A percentile compares a stretch with the other conserved stretches of the same genome.
Evolutionary conservation across 2,113 vertebrate genomes (phyloP).

Genomic region (Ctenomys sociabilis): DNA sequence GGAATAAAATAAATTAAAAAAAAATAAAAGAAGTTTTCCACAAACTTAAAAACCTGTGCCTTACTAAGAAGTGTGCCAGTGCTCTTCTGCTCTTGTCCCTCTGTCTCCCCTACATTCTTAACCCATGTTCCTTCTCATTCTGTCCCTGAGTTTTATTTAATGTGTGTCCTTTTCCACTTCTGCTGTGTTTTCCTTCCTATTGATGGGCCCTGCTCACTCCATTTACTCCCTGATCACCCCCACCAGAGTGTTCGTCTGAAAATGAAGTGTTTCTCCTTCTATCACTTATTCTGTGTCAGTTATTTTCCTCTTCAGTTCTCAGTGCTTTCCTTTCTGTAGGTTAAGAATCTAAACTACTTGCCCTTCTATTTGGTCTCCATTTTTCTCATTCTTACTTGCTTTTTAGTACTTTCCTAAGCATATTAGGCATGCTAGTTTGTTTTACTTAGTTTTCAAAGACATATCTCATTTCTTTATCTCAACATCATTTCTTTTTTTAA

Average conservation of each 20-base stretch:
- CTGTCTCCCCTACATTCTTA: neutral
- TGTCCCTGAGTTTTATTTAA: neutral
- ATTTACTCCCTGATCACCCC: neutral
- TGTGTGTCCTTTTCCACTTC: neutral
- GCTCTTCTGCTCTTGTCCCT: neutral
- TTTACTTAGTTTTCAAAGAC: neutral
- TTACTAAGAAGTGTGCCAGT: neutral
- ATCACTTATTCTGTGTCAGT: neutral
- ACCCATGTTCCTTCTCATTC: neutral
- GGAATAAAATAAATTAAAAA: too few relatives aligned
- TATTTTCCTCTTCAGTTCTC: neutral
- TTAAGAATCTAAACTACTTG: neutral
- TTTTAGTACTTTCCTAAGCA: neutral
- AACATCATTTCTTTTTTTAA: neutral
- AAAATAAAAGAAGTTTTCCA: neutral
- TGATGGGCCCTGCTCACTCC: neutral
- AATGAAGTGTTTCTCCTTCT: neutral
- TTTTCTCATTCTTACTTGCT: slow-evolving; percentile 9
- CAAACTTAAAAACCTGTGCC: neutral
- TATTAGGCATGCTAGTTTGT: neutral
- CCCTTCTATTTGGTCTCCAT: neutral
- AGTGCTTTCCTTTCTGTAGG: neutral
- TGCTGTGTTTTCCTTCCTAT: neutral
- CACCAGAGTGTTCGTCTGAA: slow-evolving; percentile 20
- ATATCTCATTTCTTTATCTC: neutral